Conservation (phyloP, 53 echinoderm and acorn worm species). For the Glandiceps talaboti region DNA sequence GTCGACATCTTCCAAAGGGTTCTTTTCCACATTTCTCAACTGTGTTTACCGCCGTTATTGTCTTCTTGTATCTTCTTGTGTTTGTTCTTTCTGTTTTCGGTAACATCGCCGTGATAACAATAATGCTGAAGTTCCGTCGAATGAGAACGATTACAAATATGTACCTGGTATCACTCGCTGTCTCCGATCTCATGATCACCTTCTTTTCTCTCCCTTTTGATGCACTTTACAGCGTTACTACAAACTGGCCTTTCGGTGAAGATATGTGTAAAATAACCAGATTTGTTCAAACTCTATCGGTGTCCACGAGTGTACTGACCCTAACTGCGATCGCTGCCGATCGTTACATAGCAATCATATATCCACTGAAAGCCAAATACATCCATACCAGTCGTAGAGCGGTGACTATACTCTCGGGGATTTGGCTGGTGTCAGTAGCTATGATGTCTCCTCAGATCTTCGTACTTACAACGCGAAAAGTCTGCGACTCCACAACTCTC, state of each 20-base stretch:
- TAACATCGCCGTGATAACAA: background rate
- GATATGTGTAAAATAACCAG: background rate
- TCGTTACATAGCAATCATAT: background rate
- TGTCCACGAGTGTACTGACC: background rate
- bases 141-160: background rate
- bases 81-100: background rate
- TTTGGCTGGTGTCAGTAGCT: background rate
- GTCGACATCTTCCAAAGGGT: slow-evolving; percentile 18
- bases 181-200: background rate
- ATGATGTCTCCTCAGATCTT: background rate
- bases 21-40: slow-evolving; percentile 4
- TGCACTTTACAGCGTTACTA: background rate
- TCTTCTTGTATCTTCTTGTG: background rate
- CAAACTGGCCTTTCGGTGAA: background rate
- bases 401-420: background rate
- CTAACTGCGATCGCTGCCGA: background rate
- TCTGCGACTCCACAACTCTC: background rate
- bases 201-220: background rate
- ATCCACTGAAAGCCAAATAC: background rate
- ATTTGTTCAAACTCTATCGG: background rate
- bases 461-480: background rate
- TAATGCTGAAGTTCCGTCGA: background rate
- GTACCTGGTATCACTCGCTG: background rate
- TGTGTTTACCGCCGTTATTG: slow-evolving; percentile 2
- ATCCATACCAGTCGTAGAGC: background rate